These are phyloP conservation scores for Ochotona curzoniae DNA, from an alignment of 2,113 vertebrate genomes.

Conservation along the genomic window DNA sequence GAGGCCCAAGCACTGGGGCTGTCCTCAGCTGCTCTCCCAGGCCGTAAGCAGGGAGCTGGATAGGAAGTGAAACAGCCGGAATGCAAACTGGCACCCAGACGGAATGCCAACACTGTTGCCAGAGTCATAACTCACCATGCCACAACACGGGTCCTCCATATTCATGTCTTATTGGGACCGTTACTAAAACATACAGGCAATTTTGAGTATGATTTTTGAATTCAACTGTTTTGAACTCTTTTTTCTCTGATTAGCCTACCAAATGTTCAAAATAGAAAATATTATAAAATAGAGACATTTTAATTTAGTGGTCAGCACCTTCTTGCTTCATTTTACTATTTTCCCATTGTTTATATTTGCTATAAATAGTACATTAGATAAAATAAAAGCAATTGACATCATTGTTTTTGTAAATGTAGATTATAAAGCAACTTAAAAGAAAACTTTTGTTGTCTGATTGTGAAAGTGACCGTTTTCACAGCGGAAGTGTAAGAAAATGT, in stretches of 20 bases:
- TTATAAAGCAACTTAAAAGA: constrained; percentile 22
- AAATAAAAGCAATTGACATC: neutral
- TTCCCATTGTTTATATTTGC: neutral
- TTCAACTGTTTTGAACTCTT: neutral
- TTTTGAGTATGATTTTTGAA: neutral
- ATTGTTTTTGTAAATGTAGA: constrained; percentile 2
- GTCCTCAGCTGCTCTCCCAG: too few species aligned
- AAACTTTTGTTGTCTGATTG: neutral
- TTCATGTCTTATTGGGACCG: neutral
- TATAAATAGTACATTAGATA: neutral
- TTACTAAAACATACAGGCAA: constrained; percentile 18
- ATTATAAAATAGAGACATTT: constrained; percentile 25
- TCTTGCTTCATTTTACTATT: neutral
- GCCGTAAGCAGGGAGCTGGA: too few species aligned
- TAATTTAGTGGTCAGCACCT: neutral
- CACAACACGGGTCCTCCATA: too few species aligned
- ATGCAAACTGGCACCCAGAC: too few species aligned
- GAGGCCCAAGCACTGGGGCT: too few species aligned
- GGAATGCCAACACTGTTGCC: too few species aligned
- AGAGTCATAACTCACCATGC: neutral
- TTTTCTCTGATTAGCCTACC: constrained; percentile 23
- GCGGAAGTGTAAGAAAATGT: constrained; percentile 37
- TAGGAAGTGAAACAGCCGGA: too few species aligned
- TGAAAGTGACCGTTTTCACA: neutral
- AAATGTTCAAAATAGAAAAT: constrained; percentile 48